Base-by-base conservation (phyloP, 2,113 vertebrate species). In the Terrapene triunguis region DNA sequence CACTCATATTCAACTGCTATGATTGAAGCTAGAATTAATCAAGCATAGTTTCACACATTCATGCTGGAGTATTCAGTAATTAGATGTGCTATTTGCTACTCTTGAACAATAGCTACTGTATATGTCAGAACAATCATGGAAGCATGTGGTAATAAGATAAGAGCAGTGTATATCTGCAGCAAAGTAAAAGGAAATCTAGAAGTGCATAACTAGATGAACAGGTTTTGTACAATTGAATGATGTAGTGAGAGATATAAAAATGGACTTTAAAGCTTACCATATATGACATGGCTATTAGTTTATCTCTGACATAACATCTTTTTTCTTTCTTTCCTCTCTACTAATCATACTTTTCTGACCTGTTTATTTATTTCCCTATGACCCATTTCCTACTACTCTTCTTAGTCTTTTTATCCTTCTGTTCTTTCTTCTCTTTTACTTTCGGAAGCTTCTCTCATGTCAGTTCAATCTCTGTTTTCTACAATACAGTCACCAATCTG, bases 61-160 rank as follows among this genome's bases (percentile, higher is more conserved):
- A 27, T 14, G 19, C 29, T 50, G 84, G 85, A 85, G 48, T 53
- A 84, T 59, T 48, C 7, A 69, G 38, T 22, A 74, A 74, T 74
- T 92, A 78, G 80, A 94, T 92, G 88, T 90, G 44, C 44, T 38
- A 53, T 92, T 93, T 88, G 84, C 88, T 84, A 54, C 21, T 53
- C 69, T 78, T 44, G 85, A 95, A 83, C 76, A 88, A 85, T 44
- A 51, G 48, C 86, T 94, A 74, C 72, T 74, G 72, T 44, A 44
- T 24, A 25, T 74, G 69, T 74, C 38, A 38, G 35, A 93, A 22
- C 47, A 51, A 62, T 38, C 25, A 57, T 72, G 88, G 80, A 85
- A 94, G 38, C 87, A 81, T 92, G 76, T 92, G 87, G 81, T 93
- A 95, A 95, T 87, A 80, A 91, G 85, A 89, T 95, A 95, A 90